Evolutionary conservation across 2,888 invertebrate species (phyloP).

Genomic region (Plutella xylostella): DNA sequence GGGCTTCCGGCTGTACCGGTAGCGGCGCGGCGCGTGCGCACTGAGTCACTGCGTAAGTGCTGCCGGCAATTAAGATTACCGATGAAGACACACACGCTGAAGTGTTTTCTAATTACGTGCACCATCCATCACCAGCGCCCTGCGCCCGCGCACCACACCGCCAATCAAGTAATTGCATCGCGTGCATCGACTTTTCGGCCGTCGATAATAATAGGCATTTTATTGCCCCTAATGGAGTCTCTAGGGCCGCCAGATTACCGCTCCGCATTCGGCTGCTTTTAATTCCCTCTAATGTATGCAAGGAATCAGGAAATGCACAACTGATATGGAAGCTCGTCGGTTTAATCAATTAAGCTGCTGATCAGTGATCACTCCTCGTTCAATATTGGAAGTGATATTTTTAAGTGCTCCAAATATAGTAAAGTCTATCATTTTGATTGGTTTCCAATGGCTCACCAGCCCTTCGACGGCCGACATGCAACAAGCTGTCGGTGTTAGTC

Average conservation of each 20-base stretch:
- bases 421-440: constrained; percentile 52
- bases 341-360: constrained; percentile 54
- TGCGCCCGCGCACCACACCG: constrained; percentile 58
- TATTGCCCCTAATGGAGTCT: constrained; percentile 69
- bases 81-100: constrained; percentile 65
- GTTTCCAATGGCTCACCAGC: too few species aligned
- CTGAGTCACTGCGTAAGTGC: constrained; percentile 64
- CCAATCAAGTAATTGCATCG: constrained; percentile 71
- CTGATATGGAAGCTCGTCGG: constrained; percentile 33
- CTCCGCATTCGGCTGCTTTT: constrained; percentile 54
- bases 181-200: constrained; percentile 69
- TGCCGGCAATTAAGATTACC: constrained; percentile 63
- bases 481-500: too few species aligned
- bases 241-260: constrained; percentile 61
- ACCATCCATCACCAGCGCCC: constrained; percentile 61
- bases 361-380: constrained; percentile 38
- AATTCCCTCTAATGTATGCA: constrained; percentile 63
- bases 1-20: not conserved
- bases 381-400: constrained; percentile 49
- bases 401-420: constrained; percentile 31
- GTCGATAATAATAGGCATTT: constrained; percentile 70
- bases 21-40: constrained; percentile 37
- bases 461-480: too few species aligned
- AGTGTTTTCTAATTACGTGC: constrained; percentile 70
- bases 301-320: constrained; percentile 35